Percentiles rank a stretch among this genome's conserved stretches.
These are phyloP conservation scores for Gopherus flavomarginatus DNA, from an alignment of 2,113 vertebrate species.

Conservation along the genomic window DNA sequence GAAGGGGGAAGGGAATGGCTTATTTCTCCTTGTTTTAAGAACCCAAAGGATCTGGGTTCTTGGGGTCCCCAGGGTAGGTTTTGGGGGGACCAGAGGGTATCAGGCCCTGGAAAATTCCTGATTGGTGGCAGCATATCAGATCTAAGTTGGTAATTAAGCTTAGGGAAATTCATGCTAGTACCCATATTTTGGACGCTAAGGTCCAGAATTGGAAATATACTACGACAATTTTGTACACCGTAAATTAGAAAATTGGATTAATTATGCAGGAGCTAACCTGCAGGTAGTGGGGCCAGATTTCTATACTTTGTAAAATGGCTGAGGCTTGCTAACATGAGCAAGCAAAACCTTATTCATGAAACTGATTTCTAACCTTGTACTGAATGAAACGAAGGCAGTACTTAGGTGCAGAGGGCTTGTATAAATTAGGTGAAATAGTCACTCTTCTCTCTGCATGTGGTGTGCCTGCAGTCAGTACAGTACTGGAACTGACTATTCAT, in stretches of 20 bases:
- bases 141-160: too few species aligned
- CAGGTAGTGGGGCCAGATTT: neutral
- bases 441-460: neutral
- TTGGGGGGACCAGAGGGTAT: too few species aligned
- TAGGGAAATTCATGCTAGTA: too few species aligned
- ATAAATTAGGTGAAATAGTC: neutral
- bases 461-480: neutral
- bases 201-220: too few species aligned
- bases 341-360: neutral
- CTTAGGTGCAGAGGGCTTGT: neutral
- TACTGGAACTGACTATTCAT: neutral
- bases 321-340: neutral
- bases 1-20: too few species aligned
- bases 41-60: too few species aligned
- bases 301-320: neutral
- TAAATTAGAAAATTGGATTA: neutral
- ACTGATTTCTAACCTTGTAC: neutral
- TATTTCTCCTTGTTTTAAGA: too few species aligned
- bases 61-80: too few species aligned
- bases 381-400: neutral
- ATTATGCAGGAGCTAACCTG: neutral
- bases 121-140: too few species aligned
- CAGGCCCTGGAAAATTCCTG: too few species aligned
- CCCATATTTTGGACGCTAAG: too few species aligned
- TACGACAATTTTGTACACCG: neutral